phyloP scores from a whole-genome alignment of 2,113 vertebrate genomes.

The Ranitomeya variabilis region DNA sequence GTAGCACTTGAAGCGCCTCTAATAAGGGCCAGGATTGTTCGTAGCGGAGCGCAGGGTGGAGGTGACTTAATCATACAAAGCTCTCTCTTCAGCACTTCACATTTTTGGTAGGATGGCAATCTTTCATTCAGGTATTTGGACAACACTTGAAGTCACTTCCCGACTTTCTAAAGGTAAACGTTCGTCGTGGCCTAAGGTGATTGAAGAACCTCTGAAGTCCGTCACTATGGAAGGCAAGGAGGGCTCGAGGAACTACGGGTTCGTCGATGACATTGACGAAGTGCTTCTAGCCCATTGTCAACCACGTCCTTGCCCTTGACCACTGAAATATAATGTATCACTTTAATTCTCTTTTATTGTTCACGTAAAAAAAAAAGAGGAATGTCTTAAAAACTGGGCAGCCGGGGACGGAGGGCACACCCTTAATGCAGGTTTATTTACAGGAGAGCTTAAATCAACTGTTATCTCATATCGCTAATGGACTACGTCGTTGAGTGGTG shows the following conservation, averaged over 20 bases:
- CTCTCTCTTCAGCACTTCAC: conserved; percentile 45
- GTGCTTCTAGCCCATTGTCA: neutral
- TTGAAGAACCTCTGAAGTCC: conserved; percentile 31
- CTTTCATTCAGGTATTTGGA: conserved; percentile 55
- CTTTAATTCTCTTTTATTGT: neutral
- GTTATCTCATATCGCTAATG: conserved; percentile 9
- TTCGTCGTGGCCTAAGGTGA: conserved; percentile 43
- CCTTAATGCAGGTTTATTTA: conserved; percentile 20
- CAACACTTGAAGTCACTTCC: conserved; percentile 57
- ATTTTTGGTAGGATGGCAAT: conserved; percentile 57
- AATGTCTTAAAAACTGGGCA: neutral
- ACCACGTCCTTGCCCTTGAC: neutral
- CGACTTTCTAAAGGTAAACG: conserved; percentile 52
- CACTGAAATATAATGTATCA: neutral
- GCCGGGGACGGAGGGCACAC: neutral
- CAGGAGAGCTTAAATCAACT: neutral
- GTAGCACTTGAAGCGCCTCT: conserved; percentile 49
- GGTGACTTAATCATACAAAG: conserved; percentile 25
- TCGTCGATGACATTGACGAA: conserved; percentile 4
- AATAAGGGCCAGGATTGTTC: conserved; percentile 31
- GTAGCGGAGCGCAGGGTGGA: conserved; percentile 3
- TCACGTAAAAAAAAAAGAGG: neutral
- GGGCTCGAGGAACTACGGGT: neutral
- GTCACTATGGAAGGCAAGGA: conserved; percentile 14
- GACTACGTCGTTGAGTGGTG: neutral